Evolutionary conservation across 53 echinoderm and acorn worm genomes (phyloP), one percentile per base, ranked within the genome.

Genomic region (Hippasteria phrygiana): DNA sequence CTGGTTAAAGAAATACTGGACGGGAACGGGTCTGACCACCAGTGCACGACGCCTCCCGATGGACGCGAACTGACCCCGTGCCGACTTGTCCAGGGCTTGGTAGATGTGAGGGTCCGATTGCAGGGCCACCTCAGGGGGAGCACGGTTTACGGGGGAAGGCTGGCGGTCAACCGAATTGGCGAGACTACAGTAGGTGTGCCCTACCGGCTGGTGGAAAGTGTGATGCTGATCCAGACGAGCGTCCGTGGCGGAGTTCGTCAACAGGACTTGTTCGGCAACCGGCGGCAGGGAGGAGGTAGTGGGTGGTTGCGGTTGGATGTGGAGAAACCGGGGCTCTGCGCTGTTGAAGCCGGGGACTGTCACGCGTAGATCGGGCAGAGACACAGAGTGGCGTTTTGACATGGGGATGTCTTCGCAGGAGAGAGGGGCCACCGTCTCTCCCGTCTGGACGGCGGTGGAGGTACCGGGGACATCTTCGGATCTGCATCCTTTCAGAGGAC

Each of bases 351-450:
- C 20, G 18, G 20, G 0, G 0, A 24, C 20, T 1, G 50, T 50
- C 75, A 16, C 50, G 32, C 32, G 81, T 0, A 82, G 29, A 43
- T 82, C 66, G 0, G 82, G 82, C 31, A 64, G 18, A 1, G 82
- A 82, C 43, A 82, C 31, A 0, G 82, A 82, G 64, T 46, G 6
- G 16, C 82, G 43, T 39, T 82, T 82, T 14, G 29, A 66, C 48
- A 66, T 6, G 10, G 81, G 43, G 64, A 46, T 64, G 65, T 31
- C 66, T 82, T 55, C 0, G n/a, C n/a, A 4, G 59, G 22, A 22
- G 4, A 6, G 14, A 24, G 28, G 26, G 6, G 14, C 20, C 22
- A 18, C 34, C n/a, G 14, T 26, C 9, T 28, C 43, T 63, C 16
- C 17, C 37, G 69, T 35, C 36, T 35, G 12, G 34, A 4, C 37